Conservation (phyloP, 2,113 vertebrate species). For the Amblyopsis rosae region DNA sequence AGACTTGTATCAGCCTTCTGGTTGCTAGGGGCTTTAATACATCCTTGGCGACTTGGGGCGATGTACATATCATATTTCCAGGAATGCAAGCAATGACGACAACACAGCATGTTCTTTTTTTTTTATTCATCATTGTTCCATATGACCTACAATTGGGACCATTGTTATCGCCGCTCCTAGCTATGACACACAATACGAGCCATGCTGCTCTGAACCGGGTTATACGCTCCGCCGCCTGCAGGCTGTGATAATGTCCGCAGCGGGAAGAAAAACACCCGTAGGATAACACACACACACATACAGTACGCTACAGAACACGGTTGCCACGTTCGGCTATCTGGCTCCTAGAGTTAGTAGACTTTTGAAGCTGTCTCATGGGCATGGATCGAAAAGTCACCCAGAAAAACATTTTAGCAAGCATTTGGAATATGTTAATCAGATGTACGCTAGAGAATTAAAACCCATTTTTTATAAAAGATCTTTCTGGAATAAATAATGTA, state of each 20-base stretch:
- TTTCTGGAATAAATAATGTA: no score
- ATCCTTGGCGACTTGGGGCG: slow-evolving; percentile 32
- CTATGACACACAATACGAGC: slow-evolving; percentile 33
- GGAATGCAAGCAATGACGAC: slow-evolving; percentile 23
- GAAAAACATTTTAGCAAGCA: no score
- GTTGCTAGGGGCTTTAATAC: slow-evolving; percentile 54
- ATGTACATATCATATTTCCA: slow-evolving; percentile 46
- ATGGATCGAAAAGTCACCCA: no score
- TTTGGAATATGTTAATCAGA: no score
- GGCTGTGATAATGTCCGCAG: slow-evolving; percentile 6
- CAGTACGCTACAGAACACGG: background rate
- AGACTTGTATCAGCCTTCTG: slow-evolving; percentile 24
- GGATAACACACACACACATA: slow-evolving; percentile 18
- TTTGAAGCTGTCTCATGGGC: no score
- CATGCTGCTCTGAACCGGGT: slow-evolving; percentile 14
- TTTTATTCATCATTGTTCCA: slow-evolving; percentile 41
- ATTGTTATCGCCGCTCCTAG: slow-evolving; percentile 33
- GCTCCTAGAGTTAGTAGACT: background rate
- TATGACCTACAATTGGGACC: slow-evolving; percentile 27
- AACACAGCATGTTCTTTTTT: slow-evolving; percentile 22
- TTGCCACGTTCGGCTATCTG: no score
- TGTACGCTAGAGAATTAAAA: no score
- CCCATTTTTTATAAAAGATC: no score
- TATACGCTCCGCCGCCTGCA: slow-evolving; percentile 28
- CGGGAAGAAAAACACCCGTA: slow-evolving; percentile 26